Evolutionary conservation across 2,888 invertebrate genomes (phyloP), one percentile per base, ranked within the genome.

Genomic region (Hirtodrosophila cameraria): DNA sequence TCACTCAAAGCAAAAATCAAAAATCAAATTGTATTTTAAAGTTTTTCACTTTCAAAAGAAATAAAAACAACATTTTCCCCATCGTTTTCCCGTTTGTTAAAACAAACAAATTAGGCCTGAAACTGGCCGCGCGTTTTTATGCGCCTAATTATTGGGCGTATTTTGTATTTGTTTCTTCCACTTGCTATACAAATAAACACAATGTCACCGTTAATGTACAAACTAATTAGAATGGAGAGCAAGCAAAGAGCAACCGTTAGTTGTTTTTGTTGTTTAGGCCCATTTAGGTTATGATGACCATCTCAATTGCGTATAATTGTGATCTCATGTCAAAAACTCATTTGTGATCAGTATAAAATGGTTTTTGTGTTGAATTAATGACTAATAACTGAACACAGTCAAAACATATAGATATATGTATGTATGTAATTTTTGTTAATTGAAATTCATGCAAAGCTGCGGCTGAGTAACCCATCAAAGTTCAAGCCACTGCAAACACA

Each of bases 121-220:
- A 78, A 55, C 46, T 55, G 57, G 58, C 60, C 67, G 31, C 53
- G 42, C 39, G 59, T 61, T 55, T 61, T 55, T 49, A 53, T 46
- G 54, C 16, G 30, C 31, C 11, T 52, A 72, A 66, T 74, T 76
- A 69, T 74, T 59, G 79, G 75, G 75, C 75, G 70, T 82, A 72
- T 75, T 78, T 53, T 53, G 71, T 64, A 58, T 83, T 70, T 60
- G 69, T 63, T 61, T 45, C 38, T 27, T 62, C 59, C 64, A 78
- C 79, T 75, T 61, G 68, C 68, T 65, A 16, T 62, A 62, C 58
- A 83, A 81, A 86, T 80, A 81, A 81, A 81, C 81, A 81, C 42
- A 71, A 54, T 77, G 80, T 81, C 85, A 80, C 36, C 74, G 84
- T 75, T 86, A 79, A 75, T 79, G 83, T 65, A 83, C 73, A 70